Conservation (phyloP, 2,888 invertebrate species). For the Horisme vitalbata region DNA sequence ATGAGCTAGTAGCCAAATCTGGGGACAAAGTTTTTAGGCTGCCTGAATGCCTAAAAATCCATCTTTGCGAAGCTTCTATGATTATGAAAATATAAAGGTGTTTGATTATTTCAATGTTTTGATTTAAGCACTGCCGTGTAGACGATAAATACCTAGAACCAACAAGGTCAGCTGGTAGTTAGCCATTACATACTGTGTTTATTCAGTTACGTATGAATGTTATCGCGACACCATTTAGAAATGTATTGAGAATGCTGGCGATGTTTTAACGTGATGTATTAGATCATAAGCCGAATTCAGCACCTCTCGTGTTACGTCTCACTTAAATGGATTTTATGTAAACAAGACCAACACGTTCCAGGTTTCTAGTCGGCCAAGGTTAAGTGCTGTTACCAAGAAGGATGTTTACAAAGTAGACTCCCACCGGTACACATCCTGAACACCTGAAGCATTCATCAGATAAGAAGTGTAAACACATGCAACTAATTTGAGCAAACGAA, state of each 20-base stretch:
- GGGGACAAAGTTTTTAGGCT: no score
- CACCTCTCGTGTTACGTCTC: constrained; percentile 33
- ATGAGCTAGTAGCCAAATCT: no score
- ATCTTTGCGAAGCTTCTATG: no score
- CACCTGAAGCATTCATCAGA: constrained; percentile 40
- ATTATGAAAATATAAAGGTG: no score
- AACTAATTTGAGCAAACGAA: constrained; percentile 36
- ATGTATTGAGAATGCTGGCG: not conserved
- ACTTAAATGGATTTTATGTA: constrained; percentile 48
- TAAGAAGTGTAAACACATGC: constrained; percentile 41
- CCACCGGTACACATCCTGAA: constrained; percentile 41
- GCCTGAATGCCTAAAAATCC: no score
- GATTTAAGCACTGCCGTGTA: not conserved
- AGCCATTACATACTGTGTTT: constrained; percentile 29
- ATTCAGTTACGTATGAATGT: constrained; percentile 7
- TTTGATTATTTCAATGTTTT: not conserved
- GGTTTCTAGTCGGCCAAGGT: constrained; percentile 68
- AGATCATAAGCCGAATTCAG: constrained; percentile 33
- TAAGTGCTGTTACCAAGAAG: constrained; percentile 39
- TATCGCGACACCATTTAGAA: not conserved
- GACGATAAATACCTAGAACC: constrained; percentile 6
- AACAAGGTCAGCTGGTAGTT: constrained; percentile 41
- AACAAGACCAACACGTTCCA: constrained; percentile 61
- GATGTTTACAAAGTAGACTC: constrained; percentile 48
- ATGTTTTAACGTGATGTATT: constrained; percentile 29